Evolutionary conservation across 2,113 vertebrate genomes (phyloP).

Genomic region (Pipra filicauda): DNA sequence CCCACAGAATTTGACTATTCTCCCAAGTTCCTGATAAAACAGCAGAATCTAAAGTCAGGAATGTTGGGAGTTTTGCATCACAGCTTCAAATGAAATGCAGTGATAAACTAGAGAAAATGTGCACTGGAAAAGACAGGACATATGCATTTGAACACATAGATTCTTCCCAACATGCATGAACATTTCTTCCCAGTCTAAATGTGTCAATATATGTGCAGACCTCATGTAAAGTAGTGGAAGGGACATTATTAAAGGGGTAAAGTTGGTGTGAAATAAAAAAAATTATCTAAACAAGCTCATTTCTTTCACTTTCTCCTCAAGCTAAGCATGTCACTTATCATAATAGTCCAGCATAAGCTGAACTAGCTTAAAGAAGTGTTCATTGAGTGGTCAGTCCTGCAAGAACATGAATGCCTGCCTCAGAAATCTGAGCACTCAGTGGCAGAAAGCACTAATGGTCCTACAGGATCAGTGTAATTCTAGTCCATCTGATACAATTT

Average conservation of each 20-base stretch:
- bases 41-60: not conserved
- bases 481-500: not conserved
- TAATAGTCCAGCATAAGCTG: not conserved
- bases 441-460: not conserved
- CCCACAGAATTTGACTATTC: not conserved
- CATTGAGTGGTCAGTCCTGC: not conserved
- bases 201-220: not conserved
- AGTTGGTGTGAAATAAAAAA: conserved; percentile 2
- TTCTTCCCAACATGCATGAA: not conserved
- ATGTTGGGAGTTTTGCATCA: not conserved
- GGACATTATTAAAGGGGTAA: not conserved
- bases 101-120: not conserved
- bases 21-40: not conserved
- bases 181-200: not conserved
- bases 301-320: not conserved
- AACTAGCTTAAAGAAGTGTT: not conserved
- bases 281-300: not conserved
- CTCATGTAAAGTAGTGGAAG: not conserved
- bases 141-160: not conserved
- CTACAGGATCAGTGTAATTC: not conserved
- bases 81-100: not conserved
- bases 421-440: not conserved
- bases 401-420: not conserved
- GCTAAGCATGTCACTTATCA: not conserved
- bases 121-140: not conserved